Base-by-base conservation (phyloP, 1,140 invertebrate genomes). In the Cardiocondyla obscurior region DNA sequence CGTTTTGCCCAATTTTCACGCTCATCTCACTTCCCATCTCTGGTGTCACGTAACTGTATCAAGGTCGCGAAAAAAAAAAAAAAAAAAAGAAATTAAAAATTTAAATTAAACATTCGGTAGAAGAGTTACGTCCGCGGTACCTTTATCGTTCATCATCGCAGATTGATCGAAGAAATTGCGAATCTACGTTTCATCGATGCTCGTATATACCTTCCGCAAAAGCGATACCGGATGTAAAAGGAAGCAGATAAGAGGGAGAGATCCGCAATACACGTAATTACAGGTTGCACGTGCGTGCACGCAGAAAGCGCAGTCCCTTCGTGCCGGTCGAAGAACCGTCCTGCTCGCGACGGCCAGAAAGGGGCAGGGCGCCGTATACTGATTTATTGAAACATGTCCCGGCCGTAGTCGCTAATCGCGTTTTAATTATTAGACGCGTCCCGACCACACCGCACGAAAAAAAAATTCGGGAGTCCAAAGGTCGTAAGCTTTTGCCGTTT, bases 301-400 rank as follows among this genome's bases (percentile, higher is more conserved):
- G 83, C 83, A 77, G 72, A 65, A 33, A 82, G 58, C 73, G 69
- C 65, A 72, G 77, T 88, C 57, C 79, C 81, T 88, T 83, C 46
- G 81, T 49, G 64, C 65, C 55, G 46, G 57, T 46, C 53, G 65
- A 46, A 77, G 49, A 49, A 72, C 55, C 62, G 81, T 73, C 51
- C 82, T 58, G 25, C 19, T 86, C 81, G 69, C 62, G 69, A 85
- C 30, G 46, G 30, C 36, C 73, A 60, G 82, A 88, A 88, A 82
- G 72, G 85, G 89, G 89, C 89, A 51, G 89, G 77, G 25, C 77
- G 36, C 36, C 28, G 22, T 53, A 55, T 62, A 51, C 83, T 90
- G 89, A 90, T 90, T 90, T 90, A 90, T 90, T 65, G 81, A 88
- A 87, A 84, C 76, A 84, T 55, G 36, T 57, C 64, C 22, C 65